Evolutionary conservation across 1,140 invertebrate species (phyloP).

Genomic region (Dendrolimus kikuchii): DNA sequence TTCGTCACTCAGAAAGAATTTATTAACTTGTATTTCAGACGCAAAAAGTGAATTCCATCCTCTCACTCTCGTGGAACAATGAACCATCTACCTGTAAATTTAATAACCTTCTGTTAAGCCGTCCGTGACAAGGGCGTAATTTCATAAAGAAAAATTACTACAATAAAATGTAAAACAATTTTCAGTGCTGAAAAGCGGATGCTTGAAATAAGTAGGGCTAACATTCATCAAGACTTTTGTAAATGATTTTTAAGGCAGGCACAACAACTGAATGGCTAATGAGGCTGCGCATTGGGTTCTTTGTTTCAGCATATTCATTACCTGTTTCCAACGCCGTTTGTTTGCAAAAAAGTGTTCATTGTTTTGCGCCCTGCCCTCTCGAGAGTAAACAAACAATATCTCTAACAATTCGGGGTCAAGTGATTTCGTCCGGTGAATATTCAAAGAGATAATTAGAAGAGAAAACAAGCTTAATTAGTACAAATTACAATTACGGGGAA

Average conservation of each 20-base stretch:
- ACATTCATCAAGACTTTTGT: slow-evolving; percentile 44
- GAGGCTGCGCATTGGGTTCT: slow-evolving; percentile 46
- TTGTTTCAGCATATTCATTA: slow-evolving; percentile 66
- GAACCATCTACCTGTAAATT: too few species aligned
- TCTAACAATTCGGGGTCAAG: slow-evolving; percentile 57
- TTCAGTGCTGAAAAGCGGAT: slow-evolving; percentile 14
- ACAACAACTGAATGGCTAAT: slow-evolving; percentile 59
- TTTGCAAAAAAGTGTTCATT: slow-evolving; percentile 56
- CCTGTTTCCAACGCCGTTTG: slow-evolving; percentile 47
- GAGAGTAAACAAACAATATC: slow-evolving; percentile 55
- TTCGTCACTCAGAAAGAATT: too few species aligned
- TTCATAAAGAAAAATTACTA: slow-evolving; percentile 7
- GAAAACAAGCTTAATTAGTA: slow-evolving; percentile 36
- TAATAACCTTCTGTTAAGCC: too few species aligned
- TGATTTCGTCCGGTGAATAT: slow-evolving; percentile 42
- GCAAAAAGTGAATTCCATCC: too few species aligned
- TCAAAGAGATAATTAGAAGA: slow-evolving; percentile 33
- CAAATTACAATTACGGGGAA: slow-evolving; percentile 16
- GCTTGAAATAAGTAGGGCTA: slow-evolving; percentile 22
- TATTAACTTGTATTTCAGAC: too few species aligned
- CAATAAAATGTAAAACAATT: slow-evolving; percentile 18
- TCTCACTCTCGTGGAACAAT: too few species aligned
- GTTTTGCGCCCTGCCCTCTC: slow-evolving; percentile 36
- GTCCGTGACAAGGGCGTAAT: background rate
- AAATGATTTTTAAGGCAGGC: slow-evolving; percentile 53